Base-by-base conservation (phyloP, 2,797 vertebrate species). In the Sitta carolinensis region DNA sequence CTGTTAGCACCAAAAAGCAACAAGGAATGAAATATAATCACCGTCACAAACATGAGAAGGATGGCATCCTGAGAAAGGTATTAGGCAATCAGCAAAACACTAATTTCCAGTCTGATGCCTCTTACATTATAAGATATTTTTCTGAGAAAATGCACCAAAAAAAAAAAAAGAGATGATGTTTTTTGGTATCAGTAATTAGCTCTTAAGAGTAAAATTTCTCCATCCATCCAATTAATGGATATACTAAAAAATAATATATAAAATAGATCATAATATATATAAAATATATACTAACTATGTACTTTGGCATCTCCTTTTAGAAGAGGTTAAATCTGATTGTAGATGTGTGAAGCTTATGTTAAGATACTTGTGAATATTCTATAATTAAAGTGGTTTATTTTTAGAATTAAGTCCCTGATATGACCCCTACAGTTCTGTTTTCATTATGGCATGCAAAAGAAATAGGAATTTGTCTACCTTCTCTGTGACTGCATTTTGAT, bases 21-120 rank as follows among this genome's bases (percentile, higher is more conserved):
- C 61, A 84, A 89, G 74, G 36, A 96, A 16, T 82, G 83, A 94
- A 96, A 91, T 89, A 94, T 36, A 75, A 78, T 38, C 30, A 59
- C 40, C 69, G 43, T 67, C 74, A 90, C 32, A 54, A 80, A n/a
- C 25, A 68, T 29, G 36, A 87, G 48, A 75, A 25, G 11, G 19
- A 47, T 76, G 13, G 26, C 48, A 69, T 23, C 11, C n/a, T 42
- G 82, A 77, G n/a, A 96, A 84, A 63, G 22, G 25, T 26, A 75
- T 54, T 42, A 89, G 68, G 36, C 43, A 84, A 36, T 2, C 3
- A 90, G 67, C 25, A 84, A 95, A 90, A 70, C 48, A 13, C 5
- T 63, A 34, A 43, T 83, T 89, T 89, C 36, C 52, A 69, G 50
- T 54, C 45, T 70, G 36, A 72, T 69, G 42, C 13, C 5, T 78